Base-by-base conservation (phyloP, 2,797 vertebrate genomes). In the Catamblyrhynchus diadema region DNA sequence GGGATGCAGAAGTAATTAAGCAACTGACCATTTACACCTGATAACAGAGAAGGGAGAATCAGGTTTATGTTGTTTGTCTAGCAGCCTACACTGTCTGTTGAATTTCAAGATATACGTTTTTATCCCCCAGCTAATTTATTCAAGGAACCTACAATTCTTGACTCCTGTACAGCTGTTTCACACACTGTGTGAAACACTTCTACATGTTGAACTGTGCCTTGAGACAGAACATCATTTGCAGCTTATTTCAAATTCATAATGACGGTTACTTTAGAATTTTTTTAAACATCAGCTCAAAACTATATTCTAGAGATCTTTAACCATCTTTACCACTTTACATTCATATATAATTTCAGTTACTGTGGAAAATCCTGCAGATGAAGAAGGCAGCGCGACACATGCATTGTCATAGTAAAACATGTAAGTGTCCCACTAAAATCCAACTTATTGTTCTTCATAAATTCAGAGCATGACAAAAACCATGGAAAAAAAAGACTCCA, bases 361-460 rank as follows among this genome's bases (percentile, higher is more conserved):
- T 42, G 8, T 9, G 8, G 20, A 61, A 91, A 64, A 53, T 24
- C 9, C 25, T n/a, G 3, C 5, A 70, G 73, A 51, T 2, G 25
- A 9, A 84, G 42, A 53, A 78, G 33, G 14, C 74, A 66, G 37
- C 61, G 57, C 0, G 2, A 56, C 64, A 44, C 15, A 2, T 3
- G 2, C 24, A 3, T 0, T 51, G 9, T 18, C 56, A 70, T 0
- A 71, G 16, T 28, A 22, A 45, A 50, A 54, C 24, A 19, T 1
- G 0, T 8, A 48, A 56, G 24, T 3, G 32, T 41, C 41, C 18
- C 25, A n/a, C 4, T 42, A 50, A 21, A 65, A 72, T 17, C 12
- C 54, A 48, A 6, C 22, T 64, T 30, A 72, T 0, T 41, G 56
- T 25, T 66, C 64, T 73, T 48, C 45, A 20, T 14, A 37, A 66